These are phyloP conservation scores for Salvelinus alpinus DNA, from an alignment of 2,113 vertebrate genomes.

Conservation along the genomic window DNA sequence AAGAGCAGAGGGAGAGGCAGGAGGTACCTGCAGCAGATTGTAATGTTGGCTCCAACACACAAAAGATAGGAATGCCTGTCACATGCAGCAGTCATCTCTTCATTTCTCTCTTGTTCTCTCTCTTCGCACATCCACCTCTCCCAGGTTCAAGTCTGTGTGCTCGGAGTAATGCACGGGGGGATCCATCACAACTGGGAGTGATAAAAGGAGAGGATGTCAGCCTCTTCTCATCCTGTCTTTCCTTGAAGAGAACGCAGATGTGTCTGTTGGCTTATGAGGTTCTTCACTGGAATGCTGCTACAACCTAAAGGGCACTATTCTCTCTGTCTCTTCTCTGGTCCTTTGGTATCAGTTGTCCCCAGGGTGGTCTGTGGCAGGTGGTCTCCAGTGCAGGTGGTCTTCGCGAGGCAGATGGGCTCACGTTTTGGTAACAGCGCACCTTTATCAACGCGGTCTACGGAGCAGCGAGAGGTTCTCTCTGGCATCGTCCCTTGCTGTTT, in stretches of 20 bases:
- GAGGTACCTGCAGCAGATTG: no score
- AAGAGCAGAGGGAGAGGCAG: no score
- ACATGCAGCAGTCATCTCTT: conserved; percentile 8
- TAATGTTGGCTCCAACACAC: no score
- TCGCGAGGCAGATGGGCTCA: no score
- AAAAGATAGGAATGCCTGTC: background rate
- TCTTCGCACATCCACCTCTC: background rate
- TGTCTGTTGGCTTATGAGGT: background rate
- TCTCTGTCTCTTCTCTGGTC: background rate
- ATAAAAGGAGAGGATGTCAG: conserved; percentile 10
- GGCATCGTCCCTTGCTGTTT: conserved; percentile 19
- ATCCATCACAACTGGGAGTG: conserved; percentile 10
- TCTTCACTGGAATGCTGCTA: background rate
- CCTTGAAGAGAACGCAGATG: background rate
- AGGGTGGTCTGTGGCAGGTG: background rate
- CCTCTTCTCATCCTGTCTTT: conserved; percentile 22
- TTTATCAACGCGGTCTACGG: background rate
- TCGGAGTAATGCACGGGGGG: background rate
- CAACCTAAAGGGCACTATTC: background rate
- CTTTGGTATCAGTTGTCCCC: background rate
- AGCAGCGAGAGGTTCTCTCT: background rate
- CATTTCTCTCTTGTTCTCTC: background rate
- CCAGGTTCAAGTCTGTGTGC: background rate
- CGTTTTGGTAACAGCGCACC: background rate
- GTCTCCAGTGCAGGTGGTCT: conserved; percentile 1